Conservation (phyloP, 1,140 invertebrate species). For the Bombus huntii region DNA sequence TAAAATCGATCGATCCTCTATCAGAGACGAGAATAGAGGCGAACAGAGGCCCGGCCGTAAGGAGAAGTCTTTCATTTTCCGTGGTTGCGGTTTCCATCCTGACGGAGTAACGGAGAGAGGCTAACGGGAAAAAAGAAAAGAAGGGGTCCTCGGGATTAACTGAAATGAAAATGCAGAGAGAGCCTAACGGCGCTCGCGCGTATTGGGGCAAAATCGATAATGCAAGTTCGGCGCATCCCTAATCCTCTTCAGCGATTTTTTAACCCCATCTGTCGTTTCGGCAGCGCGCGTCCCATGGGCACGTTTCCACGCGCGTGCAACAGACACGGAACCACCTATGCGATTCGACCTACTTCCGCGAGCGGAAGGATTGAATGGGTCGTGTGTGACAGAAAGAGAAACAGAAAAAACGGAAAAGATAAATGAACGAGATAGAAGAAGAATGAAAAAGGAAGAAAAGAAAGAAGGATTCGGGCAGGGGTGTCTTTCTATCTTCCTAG, state of each 20-base stretch:
- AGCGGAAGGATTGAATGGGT: slow-evolving; percentile 64
- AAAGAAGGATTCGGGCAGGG: slow-evolving; percentile 43
- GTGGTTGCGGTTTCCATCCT: slow-evolving; percentile 28
- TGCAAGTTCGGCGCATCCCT: slow-evolving; percentile 79
- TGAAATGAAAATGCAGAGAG: slow-evolving; percentile 79
- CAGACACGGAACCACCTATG: slow-evolving; percentile 19
- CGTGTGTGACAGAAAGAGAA: slow-evolving; percentile 11
- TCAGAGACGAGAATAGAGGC: neutral
- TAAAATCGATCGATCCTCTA: slow-evolving; percentile 12
- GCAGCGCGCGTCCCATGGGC: slow-evolving; percentile 55
- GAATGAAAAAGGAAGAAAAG: slow-evolving; percentile 12
- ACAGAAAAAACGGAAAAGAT: neutral
- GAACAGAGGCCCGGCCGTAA: neutral
- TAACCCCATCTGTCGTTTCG: slow-evolving; percentile 82
- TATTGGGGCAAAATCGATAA: slow-evolving; percentile 75
- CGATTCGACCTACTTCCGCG: slow-evolving; percentile 71
- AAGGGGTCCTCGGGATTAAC: slow-evolving; percentile 73
- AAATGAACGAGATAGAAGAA: neutral
- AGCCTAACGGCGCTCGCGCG: slow-evolving; percentile 58
- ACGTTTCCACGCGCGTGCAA: slow-evolving; percentile 39
- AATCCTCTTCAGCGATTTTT: slow-evolving; percentile 82
- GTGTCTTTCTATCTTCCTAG: slow-evolving; percentile 46
- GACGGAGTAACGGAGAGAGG: slow-evolving; percentile 31
- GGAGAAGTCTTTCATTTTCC: slow-evolving; percentile 37
- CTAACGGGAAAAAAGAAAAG: neutral